These are phyloP conservation scores for Pyralis farinalis DNA, from an alignment of 2,888 invertebrate genomes.

Conservation along the genomic window DNA sequence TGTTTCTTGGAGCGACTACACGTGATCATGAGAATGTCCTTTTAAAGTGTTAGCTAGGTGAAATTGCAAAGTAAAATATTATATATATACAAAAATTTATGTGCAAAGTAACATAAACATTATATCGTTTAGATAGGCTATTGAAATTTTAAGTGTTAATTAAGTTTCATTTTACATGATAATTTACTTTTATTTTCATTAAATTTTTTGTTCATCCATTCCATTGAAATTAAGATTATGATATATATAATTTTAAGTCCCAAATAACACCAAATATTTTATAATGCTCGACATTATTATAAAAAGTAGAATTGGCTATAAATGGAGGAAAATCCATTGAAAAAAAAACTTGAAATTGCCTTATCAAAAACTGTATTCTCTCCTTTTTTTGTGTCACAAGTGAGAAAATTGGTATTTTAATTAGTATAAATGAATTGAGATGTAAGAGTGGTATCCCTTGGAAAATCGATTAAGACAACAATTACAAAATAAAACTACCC, in stretches of 20 bases:
- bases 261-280: conserved; percentile 60
- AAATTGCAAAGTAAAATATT: conserved; percentile 63
- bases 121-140: conserved; percentile 67
- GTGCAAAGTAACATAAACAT: conserved; percentile 36
- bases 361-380: conserved; percentile 19
- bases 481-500: background rate
- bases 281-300: conserved; percentile 40
- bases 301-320: conserved; percentile 38
- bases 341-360: conserved; percentile 21
- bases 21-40: background rate
- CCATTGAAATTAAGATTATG: conserved; percentile 37
- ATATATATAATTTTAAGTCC: conserved; percentile 58
- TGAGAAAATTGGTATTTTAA: conserved; percentile 18
- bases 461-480: background rate
- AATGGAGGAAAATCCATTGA: conserved; percentile 16
- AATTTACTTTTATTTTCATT: conserved; percentile 20
- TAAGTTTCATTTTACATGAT: conserved; percentile 18
- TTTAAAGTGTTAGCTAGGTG: conserved; percentile 50
- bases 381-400: conserved; percentile 19
- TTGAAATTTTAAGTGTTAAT: conserved; percentile 46
- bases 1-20: too few species aligned
- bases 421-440: conserved; percentile 3
- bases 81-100: conserved; percentile 55
- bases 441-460: background rate
- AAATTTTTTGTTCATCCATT: conserved; percentile 33